Evolutionary conservation across 2,888 invertebrate genomes (phyloP), one percentile per base, ranked within the genome.

Genomic region (Platycnemis pennipes): DNA sequence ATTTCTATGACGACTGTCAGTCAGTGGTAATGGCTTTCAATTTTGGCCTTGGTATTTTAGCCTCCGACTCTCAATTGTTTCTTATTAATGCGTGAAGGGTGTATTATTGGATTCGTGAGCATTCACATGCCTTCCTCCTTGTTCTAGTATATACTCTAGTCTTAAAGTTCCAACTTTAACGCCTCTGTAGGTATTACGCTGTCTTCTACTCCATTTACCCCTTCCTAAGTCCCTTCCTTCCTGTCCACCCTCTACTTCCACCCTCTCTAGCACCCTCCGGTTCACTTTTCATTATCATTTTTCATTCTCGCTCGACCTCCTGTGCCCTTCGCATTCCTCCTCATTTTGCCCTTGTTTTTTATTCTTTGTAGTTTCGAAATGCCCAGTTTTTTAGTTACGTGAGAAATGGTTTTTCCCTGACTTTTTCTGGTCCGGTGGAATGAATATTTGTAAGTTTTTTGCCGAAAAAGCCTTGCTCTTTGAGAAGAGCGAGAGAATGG

Each of bases 221-320:
- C 5, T 26, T n/a, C 5, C 63, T 5, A 22, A 1, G 22, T 53
- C 53, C 63, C 63, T n/a, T 63, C 26, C 4, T n/a, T 26, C 63
- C 63, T 3, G 2, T 53, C 53, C 53, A 22, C 26, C 63, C 77
- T 7, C 7, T n/a, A n/a, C 69, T 22, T 56, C 77, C 77, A 37
- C 77, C 77, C 31, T 16, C 77, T 16, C 31, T 22, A 5, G 19
- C 69, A 31, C 69, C 69, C 69, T 31, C 69, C 37, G 37, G 31
- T 77, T 77, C 77, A 77, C 77, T 77, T 77, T 77, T 77, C 77
- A 77, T 77, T 77, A 77, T 77, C 77, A 77, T 77, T n/a, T 37
- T 37, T 77, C 77, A 77, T 77, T 77, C 77, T 77, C 77, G 11
- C 77, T 8, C n/a, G 26, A n/a, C 63, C 63, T 63, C 63, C 63